These are phyloP conservation scores for Mesorhabditis sp. DNA, from an alignment of 2,888 invertebrate genomes.

Conservation along the genomic window DNA sequence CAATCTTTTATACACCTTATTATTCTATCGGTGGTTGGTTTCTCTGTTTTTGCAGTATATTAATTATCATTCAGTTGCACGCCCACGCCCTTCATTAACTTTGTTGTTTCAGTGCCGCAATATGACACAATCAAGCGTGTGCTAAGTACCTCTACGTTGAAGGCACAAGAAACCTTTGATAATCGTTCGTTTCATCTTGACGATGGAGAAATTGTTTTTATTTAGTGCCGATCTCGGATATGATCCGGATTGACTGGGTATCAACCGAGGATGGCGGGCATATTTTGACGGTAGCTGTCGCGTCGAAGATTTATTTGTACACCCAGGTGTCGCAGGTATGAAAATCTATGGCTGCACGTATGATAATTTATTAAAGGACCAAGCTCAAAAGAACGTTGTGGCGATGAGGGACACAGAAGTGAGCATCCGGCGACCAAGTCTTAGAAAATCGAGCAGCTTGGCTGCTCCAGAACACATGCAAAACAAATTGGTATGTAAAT, in stretches of 20 bases:
- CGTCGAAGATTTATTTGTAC: conserved; percentile 73
- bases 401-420: conserved; percentile 68
- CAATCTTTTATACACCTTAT: no score
- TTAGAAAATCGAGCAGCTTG: conserved; percentile 47
- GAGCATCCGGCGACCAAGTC: conserved; percentile 34
- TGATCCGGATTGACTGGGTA: conserved; percentile 77
- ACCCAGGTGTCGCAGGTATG: conserved; percentile 70
- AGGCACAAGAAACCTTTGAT: conserved; percentile 4
- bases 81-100: no score
- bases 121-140: neutral
- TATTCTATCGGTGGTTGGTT: no score
- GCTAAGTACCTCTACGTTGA: neutral
- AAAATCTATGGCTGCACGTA: neutral
- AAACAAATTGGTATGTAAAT: conserved; percentile 21
- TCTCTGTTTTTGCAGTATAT: no score
- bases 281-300: conserved; percentile 78
- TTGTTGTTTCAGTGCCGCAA: neutral
- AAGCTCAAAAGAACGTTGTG: conserved; percentile 88
- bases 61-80: no score
- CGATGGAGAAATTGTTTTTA: neutral
- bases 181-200: neutral
- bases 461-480: conserved; percentile 26
- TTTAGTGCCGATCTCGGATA: conserved; percentile 47
- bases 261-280: conserved; percentile 98
- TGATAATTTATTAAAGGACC: conserved; percentile 63